These are phyloP conservation scores for Callionymus lyra DNA, from an alignment of 2,113 vertebrate species.

Conservation along the genomic window DNA sequence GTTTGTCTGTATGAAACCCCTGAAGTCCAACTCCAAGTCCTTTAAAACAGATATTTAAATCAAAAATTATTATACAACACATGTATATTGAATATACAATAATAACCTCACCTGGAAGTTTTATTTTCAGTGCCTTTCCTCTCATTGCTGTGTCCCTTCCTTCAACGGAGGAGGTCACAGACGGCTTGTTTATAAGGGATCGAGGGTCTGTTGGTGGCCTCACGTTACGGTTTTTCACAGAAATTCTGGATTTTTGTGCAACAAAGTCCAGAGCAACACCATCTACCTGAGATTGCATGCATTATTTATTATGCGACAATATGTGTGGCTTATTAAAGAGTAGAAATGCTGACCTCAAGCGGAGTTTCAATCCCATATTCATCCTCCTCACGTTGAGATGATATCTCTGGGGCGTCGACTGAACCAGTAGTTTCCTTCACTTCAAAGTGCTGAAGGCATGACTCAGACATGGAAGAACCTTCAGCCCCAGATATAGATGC, in stretches of 20 bases:
- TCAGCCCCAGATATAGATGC: slow-evolving; percentile 13
- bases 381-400: too few relatives aligned
- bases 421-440: too few relatives aligned
- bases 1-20: slow-evolving; percentile 39
- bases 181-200: slow-evolving; percentile 53
- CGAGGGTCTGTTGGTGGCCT: slow-evolving; percentile 63
- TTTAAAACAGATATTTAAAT: slow-evolving; percentile 23
- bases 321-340: too few relatives aligned
- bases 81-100: not conserved
- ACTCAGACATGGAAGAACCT: too few relatives aligned
- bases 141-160: slow-evolving; percentile 16
- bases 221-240: slow-evolving; percentile 53
- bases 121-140: slow-evolving; percentile 51
- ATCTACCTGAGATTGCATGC: slow-evolving; percentile 24
- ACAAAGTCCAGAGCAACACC: slow-evolving; percentile 47
- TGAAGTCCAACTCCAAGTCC: slow-evolving; percentile 52
- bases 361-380: too few relatives aligned
- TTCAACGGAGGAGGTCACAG: slow-evolving; percentile 35
- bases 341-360: not conserved
- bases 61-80: not conserved
- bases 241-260: slow-evolving; percentile 58
- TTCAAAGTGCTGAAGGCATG: too few relatives aligned
- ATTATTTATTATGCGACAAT: too few relatives aligned
- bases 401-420: too few relatives aligned
- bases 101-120: slow-evolving; percentile 58